Evolutionary conservation across 2,113 vertebrate genomes (phyloP).

Genomic region (Eurypyga helias): DNA sequence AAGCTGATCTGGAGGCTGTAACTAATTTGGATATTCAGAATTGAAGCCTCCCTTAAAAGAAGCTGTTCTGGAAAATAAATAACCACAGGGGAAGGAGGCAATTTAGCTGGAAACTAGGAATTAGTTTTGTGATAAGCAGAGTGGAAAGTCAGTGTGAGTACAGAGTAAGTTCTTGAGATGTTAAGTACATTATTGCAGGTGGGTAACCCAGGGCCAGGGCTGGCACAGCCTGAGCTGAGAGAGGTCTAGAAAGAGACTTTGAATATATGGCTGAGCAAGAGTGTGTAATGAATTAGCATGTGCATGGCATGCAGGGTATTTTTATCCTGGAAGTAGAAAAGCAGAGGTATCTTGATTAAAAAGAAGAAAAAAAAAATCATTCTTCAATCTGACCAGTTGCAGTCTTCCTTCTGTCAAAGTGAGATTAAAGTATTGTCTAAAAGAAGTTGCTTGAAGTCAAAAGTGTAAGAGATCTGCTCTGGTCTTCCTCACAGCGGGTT

Average conservation of each 20-base stretch:
- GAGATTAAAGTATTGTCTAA: not conserved
- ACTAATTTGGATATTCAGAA: not conserved
- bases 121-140: not conserved
- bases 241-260: not conserved
- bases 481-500: not conserved
- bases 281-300: not conserved
- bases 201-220: not conserved
- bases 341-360: not conserved
- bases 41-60: not conserved
- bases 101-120: not conserved
- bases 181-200: not conserved
- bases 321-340: not conserved
- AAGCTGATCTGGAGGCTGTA: not conserved
- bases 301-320: not conserved
- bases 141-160: not conserved
- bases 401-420: not conserved
- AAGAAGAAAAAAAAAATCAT: not conserved
- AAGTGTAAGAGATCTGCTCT: not conserved
- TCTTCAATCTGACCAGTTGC: not conserved
- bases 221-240: not conserved
- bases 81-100: not conserved
- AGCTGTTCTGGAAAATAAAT: not conserved
- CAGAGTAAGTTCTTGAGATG: not conserved
- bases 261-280: not conserved
- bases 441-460: not conserved